Evolutionary conservation across 2,113 vertebrate genomes (phyloP).

Genomic region (Mastomys coucha): DNA sequence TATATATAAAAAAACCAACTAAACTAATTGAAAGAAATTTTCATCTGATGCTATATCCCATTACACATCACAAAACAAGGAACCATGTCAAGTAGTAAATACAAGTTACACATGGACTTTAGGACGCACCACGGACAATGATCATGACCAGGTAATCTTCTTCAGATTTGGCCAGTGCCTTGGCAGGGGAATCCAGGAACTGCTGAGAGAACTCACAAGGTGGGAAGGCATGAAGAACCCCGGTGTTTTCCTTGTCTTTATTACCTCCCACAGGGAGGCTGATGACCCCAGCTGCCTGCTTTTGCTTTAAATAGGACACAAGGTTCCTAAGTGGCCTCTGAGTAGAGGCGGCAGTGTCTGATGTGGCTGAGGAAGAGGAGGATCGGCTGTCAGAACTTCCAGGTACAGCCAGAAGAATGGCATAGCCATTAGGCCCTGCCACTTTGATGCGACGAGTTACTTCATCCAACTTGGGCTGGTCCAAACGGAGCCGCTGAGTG

Average conservation of each 20-base stretch:
- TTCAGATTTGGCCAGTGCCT: conserved; percentile 98
- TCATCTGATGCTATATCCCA: conserved; percentile 92
- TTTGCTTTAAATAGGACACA: conserved; percentile 99
- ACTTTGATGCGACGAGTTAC: conserved; percentile 99
- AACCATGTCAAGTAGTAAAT: conserved; percentile 91
- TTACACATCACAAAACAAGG: conserved; percentile 93
- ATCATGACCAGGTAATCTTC: conserved; percentile 99
- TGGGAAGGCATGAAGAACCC: conserved; percentile 99
- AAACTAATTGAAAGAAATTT: conserved; percentile 88
- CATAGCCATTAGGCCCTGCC: conserved; percentile 96
- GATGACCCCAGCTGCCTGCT: conserved; percentile 99
- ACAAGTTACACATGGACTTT: conserved; percentile 89
- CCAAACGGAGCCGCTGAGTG: conserved; percentile 97
- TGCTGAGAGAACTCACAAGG: conserved; percentile 99
- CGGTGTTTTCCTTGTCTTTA: conserved; percentile 99
- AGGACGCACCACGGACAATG: conserved; percentile 99
- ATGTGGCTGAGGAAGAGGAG: conserved; percentile 87
- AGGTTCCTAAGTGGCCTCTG: conserved; percentile 99
- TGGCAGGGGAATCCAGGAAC: conserved; percentile 99
- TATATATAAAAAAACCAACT: conserved; percentile 76
- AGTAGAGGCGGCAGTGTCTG: conserved; percentile 93
- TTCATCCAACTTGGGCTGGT: conserved; percentile 99
- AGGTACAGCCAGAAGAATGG: conserved; percentile 96
- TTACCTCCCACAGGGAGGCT: conserved; percentile 98
- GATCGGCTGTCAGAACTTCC: conserved; percentile 91